phyloP scores from a whole-genome alignment of 2,797 vertebrate genomes.

The Parotocinclus haroldoi region DNA sequence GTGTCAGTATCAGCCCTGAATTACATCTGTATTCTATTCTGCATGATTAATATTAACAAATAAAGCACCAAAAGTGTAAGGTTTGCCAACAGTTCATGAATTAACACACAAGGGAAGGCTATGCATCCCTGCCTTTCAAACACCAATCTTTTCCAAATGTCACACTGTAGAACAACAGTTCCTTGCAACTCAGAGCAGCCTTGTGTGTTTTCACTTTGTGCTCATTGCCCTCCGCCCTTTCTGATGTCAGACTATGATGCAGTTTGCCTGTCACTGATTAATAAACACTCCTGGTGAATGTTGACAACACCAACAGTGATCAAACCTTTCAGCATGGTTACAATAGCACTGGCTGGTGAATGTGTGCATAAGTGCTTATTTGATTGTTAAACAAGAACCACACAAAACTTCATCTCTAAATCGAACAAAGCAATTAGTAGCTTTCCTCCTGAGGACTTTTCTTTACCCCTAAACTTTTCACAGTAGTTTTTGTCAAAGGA shows the following conservation, averaged over 20 bases:
- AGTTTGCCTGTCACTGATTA: conserved; percentile 71
- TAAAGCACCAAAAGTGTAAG: conserved; percentile 66
- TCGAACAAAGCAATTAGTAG: conserved; percentile 74
- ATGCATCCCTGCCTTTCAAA: conserved; percentile 72
- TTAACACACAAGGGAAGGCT: conserved; percentile 72
- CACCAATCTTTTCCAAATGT: conserved; percentile 40
- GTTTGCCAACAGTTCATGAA: conserved; percentile 76
- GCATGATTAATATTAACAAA: conserved; percentile 67
- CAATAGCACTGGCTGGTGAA: conserved; percentile 39
- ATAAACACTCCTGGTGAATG: conserved; percentile 59
- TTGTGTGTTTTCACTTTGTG: conserved; percentile 48
- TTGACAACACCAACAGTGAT: conserved; percentile 51
- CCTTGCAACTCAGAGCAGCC: conserved; percentile 66
- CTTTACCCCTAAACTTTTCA: conserved; percentile 73
- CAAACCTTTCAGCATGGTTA: conserved; percentile 35
- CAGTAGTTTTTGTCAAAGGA: conserved; percentile 77
- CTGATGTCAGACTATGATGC: background rate
- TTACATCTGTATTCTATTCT: conserved; percentile 61
- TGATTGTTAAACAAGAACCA: conserved; percentile 68
- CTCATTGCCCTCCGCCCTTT: no score
- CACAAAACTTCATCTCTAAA: conserved; percentile 41
- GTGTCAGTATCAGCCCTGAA: conserved; percentile 63
- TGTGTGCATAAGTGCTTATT: conserved; percentile 55
- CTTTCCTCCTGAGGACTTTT: conserved; percentile 69
- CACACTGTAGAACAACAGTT: conserved; percentile 54